phyloP scores from a whole-genome alignment of 1,140 invertebrate genomes.

The Latrodectus geometricus region DNA sequence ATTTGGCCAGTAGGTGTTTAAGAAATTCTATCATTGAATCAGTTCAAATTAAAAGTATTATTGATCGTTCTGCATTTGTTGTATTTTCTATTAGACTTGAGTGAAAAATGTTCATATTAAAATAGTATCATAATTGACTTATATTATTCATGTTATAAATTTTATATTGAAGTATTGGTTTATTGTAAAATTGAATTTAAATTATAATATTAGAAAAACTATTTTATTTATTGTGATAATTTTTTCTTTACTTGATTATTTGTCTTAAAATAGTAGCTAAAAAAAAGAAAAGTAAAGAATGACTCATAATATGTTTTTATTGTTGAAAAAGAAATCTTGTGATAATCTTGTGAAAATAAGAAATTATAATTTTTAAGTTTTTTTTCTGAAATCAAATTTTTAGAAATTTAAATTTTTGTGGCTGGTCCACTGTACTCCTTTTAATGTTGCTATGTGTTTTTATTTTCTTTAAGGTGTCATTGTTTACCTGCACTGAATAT shows the following conservation, averaged over 20 bases:
- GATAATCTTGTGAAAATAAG: background rate
- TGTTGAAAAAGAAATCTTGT: background rate
- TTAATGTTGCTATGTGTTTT: background rate
- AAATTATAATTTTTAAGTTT: background rate
- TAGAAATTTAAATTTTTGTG: background rate
- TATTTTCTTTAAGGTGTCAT: background rate
- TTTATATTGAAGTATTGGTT: too few relatives aligned
- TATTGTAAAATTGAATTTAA: too few relatives aligned
- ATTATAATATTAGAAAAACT: background rate
- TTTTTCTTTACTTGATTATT: background rate
- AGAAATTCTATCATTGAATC: background rate
- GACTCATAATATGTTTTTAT: background rate
- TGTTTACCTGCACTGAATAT: background rate
- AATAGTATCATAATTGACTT: background rate
- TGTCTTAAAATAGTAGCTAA: background rate
- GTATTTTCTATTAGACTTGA: background rate
- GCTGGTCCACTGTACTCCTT: background rate
- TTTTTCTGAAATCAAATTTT: too few relatives aligned
- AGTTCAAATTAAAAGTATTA: background rate
- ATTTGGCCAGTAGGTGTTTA: slow-evolving; percentile 35
- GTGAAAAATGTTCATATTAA: background rate
- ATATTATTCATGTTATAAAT: background rate
- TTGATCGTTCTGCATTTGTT: background rate
- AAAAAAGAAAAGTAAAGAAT: background rate
- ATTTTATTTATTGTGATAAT: background rate